These are phyloP conservation scores for Dendrocopos noguchii DNA, from an alignment of 2,113 vertebrate species.

Conservation along the genomic window DNA sequence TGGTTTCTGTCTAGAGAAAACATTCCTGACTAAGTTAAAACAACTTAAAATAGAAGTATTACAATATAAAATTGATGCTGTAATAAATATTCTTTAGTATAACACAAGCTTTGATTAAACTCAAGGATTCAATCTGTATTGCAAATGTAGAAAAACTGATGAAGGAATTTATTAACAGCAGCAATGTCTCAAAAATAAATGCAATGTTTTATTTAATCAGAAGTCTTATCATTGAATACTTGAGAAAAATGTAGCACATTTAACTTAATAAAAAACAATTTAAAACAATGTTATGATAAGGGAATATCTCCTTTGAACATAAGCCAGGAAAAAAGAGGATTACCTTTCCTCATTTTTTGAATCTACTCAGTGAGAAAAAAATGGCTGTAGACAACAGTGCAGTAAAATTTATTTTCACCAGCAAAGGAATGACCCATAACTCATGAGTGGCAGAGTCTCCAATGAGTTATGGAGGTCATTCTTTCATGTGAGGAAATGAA, in stretches of 20 bases:
- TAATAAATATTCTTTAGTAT: constrained; percentile 35
- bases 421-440: constrained; percentile 79
- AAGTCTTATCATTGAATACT: not conserved
- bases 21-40: not conserved
- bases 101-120: constrained; percentile 57
- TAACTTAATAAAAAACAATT: not conserved
- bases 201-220: constrained; percentile 48
- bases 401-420: constrained; percentile 78
- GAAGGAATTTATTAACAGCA: constrained; percentile 66
- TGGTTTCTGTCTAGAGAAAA: constrained; percentile 22
- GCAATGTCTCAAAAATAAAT: constrained; percentile 68
- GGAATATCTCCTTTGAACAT: not conserved
- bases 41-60: not conserved
- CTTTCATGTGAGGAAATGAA: constrained; percentile 76
- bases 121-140: constrained; percentile 30
- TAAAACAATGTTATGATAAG: not conserved
- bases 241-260: not conserved
- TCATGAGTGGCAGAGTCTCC: constrained; percentile 76
- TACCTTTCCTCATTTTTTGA: constrained; percentile 56
- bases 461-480: constrained; percentile 81
- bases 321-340: constrained; percentile 5
- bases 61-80: constrained; percentile 30
- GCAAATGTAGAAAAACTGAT: constrained; percentile 52
- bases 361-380: constrained; percentile 65
- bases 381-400: constrained; percentile 26